phyloP scores from a whole-genome alignment of 1,140 invertebrate species.

The Cataglyphis hispanica region DNA sequence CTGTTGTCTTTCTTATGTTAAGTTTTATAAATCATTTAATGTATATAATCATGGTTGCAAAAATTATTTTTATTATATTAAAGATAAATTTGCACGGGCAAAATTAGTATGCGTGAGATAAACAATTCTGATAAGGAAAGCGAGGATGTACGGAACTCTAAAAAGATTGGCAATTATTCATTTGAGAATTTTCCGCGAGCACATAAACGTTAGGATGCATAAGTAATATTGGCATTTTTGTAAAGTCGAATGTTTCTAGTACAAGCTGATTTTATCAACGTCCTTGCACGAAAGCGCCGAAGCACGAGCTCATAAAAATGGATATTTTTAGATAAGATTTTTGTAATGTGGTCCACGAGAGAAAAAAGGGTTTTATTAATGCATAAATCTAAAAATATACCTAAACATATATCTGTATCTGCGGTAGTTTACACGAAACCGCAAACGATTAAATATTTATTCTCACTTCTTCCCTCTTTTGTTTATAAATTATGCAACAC shows the following conservation, averaged over 20 bases:
- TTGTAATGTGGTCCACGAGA: slow-evolving; percentile 8
- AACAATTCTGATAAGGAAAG: background rate
- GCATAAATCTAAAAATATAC: slow-evolving; percentile 47
- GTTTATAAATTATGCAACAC: slow-evolving; percentile 18
- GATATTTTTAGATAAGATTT: slow-evolving; percentile 58
- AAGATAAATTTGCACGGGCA: background rate
- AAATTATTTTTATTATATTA: background rate
- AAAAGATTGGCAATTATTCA: slow-evolving; percentile 7
- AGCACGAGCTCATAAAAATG: slow-evolving; percentile 40
- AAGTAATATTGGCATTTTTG: slow-evolving; percentile 28
- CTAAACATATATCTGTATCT: slow-evolving; percentile 1
- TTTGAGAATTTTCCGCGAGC: background rate
- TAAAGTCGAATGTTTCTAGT: slow-evolving; percentile 47
- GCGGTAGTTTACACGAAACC: slow-evolving; percentile 15
- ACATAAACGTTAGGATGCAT: background rate
- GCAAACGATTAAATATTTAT: slow-evolving; percentile 20
- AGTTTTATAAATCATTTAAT: background rate
- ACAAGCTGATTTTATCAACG: slow-evolving; percentile 63
- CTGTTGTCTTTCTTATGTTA: background rate
- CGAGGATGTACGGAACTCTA: background rate
- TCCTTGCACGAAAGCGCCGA: slow-evolving; percentile 60
- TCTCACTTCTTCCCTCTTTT: slow-evolving; percentile 19
- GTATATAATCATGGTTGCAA: background rate
- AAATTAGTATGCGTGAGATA: background rate
- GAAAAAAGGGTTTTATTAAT: slow-evolving; percentile 55